Evolutionary conservation across 2,113 vertebrate species (phyloP).

Genomic region (Sus scrofa): T2T-Sscrofa CM000830.6:31955001-31955500

Average conservation of each 20-base stretch:
- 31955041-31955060: not conserved
- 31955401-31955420: not conserved
- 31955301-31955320: not conserved
- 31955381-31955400: not conserved
- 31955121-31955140: constrained; percentile 46
- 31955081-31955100: not conserved
- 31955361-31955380: not conserved
- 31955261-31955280: not conserved
- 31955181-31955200: not conserved
- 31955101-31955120: not conserved
- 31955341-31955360: not conserved
- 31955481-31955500: not conserved
- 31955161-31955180: not conserved
- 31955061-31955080: not conserved
- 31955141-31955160: not conserved
- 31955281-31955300: not conserved
- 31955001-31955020: not conserved
- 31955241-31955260: not conserved
- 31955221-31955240: not conserved
- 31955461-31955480: not conserved
- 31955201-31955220: not conserved
- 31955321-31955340: not conserved
- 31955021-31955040: not conserved
- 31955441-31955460: not conserved
- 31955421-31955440: not conserved